Percentiles rank a stretch among this genome's conserved stretches.
These are phyloP conservation scores for Ferrisia virgata DNA, from an alignment of 2,888 invertebrate genomes.

Conservation along the genomic window DNA sequence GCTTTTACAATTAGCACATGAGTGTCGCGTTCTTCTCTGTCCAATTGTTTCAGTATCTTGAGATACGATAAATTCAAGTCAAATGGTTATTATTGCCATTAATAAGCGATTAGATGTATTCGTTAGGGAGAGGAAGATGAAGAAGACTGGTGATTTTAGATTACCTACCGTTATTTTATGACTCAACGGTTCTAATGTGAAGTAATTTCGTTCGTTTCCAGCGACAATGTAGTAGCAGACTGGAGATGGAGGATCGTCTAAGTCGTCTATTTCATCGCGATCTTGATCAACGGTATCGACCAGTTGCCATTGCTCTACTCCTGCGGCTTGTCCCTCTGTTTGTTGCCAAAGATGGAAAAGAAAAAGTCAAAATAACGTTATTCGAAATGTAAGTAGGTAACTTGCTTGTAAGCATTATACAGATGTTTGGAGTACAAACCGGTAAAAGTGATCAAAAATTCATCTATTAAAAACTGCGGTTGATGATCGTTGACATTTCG, in stretches of 20 bases:
- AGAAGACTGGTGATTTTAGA: too few relatives aligned
- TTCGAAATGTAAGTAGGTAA: not conserved
- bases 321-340: slow-evolving; percentile 54
- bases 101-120: too few relatives aligned
- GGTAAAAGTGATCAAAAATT: slow-evolving; percentile 68
- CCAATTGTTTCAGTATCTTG: slow-evolving; percentile 63
- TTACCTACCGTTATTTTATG: slow-evolving; percentile 71
- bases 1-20: slow-evolving; percentile 75
- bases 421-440: not conserved
- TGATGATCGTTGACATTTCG: slow-evolving; percentile 85
- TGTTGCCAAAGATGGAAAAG: too few relatives aligned
- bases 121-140: not conserved
- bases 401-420: not conserved
- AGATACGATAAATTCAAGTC: not conserved
- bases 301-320: slow-evolving; percentile 65
- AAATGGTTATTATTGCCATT: too few relatives aligned
- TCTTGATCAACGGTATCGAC: slow-evolving; percentile 77
- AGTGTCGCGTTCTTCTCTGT: slow-evolving; percentile 68
- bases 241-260: slow-evolving; percentile 73
- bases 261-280: slow-evolving; percentile 72
- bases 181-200: slow-evolving; percentile 68
- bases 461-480: slow-evolving; percentile 76
- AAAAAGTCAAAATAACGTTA: too few relatives aligned
- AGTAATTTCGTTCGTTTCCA: slow-evolving; percentile 72
- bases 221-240: slow-evolving; percentile 92